Evolutionary conservation across 2,888 invertebrate species (phyloP), one percentile per base, ranked within the genome.

Genomic region (Temnothorax unifasciatus): DNA sequence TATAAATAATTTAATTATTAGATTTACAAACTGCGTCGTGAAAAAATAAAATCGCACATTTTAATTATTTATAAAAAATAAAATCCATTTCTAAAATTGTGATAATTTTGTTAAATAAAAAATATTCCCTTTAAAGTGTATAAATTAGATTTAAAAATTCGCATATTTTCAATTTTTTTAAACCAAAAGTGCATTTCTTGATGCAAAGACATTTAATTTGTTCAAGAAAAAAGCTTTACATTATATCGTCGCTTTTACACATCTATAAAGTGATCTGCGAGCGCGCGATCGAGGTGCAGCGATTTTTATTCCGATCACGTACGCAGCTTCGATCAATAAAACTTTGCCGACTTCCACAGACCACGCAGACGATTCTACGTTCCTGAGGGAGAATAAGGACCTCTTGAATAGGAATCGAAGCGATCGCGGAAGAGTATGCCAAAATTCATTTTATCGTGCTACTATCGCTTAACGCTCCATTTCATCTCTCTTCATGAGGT

Each of bases 271-370:
- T 59, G 79, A 75, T 74, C 47, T 71, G 38, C 11, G 75, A 41
- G 50, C 41, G 34, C 41, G 50, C 54, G 73, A 85, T 75, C 69
- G 76, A 63, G 76, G 63, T 64, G 77, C 83, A 77, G 68, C 71
- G 85, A 88, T 85, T 84, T 73, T 81, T 75, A 86, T 88, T 84
- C 84, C 50, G 57, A 79, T 86, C 86, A 88, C 88, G 86, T 79
- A 75, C 86, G 79, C 47, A 34, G 68, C 63, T 75, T 85, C 79
- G 82, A 73, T 79, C 86, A 88, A 86, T 86, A 86, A 88, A 88
- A 88, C 85, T 88, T 88, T 84, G 86, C 77, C 88, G 88, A 88
- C 81, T 85, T 88, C 73, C 71, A 77, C 63, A 61, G 85, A 84
- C 83, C 79, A 81, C 76, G 57, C 73, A 54, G 57, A 57, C 81